Evolutionary conservation across 2,888 invertebrate species (phyloP).

Genomic region (Agrilus mali): DNA sequence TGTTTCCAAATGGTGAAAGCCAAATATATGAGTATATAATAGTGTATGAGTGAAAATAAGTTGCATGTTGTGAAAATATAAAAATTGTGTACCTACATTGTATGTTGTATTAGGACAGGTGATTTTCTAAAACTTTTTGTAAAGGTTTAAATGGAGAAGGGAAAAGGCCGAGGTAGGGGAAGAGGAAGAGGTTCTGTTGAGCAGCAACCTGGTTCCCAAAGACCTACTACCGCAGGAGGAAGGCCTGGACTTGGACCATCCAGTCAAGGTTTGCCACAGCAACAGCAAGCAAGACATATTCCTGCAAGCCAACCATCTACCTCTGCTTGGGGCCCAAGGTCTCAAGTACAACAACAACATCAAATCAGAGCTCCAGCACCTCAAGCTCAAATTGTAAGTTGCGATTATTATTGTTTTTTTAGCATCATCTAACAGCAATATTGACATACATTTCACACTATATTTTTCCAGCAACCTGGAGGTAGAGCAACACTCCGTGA

Average conservation of each 20-base stretch:
- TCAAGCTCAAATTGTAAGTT: not conserved
- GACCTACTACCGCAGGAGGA: slow-evolving; percentile 1
- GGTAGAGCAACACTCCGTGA: slow-evolving; percentile 8
- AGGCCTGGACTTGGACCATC: slow-evolving; percentile 3
- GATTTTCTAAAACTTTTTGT: too few species aligned
- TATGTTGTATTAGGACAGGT: too few species aligned
- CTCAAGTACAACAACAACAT: slow-evolving; percentile 19
- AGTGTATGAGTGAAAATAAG: too few species aligned
- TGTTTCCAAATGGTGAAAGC: too few species aligned
- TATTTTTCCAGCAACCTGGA: not conserved
- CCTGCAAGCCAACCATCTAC: slow-evolving; percentile 3
- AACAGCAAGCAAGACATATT: slow-evolving; percentile 1
- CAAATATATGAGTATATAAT: too few species aligned
- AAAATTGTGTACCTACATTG: too few species aligned
- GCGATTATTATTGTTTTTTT: not conserved
- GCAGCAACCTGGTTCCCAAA: slow-evolving; percentile 3
- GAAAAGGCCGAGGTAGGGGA: slow-evolving; percentile 16
- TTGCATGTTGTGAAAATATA: too few species aligned
- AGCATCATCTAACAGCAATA: too few species aligned
- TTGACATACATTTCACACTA: too few species aligned
- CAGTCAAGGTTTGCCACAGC: slow-evolving; percentile 7
- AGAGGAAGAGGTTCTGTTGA: slow-evolving; percentile 13
- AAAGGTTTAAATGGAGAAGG: slow-evolving; percentile 3
- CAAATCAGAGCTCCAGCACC: slow-evolving; percentile 11
- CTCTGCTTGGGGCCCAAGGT: slow-evolving; percentile 12